phyloP scores from a whole-genome alignment of 2,888 invertebrate species.

The Drepana falcataria region DNA sequence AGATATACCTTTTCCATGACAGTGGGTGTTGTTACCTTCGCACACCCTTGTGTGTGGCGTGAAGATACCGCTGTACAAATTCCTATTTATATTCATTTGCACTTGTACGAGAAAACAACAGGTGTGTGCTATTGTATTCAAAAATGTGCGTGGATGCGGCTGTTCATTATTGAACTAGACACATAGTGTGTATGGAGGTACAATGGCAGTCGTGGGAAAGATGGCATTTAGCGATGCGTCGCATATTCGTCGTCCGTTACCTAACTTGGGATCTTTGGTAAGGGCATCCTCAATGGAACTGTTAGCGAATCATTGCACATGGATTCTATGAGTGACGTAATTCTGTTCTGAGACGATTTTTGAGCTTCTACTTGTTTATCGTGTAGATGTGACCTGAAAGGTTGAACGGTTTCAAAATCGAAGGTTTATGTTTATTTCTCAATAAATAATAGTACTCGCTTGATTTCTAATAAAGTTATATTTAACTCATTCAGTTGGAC shows the following conservation, averaged over 20 bases:
- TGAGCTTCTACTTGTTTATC: no score
- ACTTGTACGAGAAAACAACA: conserved; percentile 1
- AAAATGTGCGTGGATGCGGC: conserved; percentile 18
- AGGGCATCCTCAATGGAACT: conserved; percentile 12
- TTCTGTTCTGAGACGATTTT: background rate
- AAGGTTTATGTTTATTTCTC: no score
- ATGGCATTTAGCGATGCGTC: conserved; percentile 44
- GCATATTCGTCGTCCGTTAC: conserved; percentile 43
- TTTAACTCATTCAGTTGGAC: no score
- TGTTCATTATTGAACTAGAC: conserved; percentile 56
- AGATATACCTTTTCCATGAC: no score
- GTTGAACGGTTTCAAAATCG: no score
- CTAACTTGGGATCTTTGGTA: conserved; percentile 24
- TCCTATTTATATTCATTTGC: no score
- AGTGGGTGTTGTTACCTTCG: no score
- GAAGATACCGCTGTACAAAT: no score
- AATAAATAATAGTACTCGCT: no score
- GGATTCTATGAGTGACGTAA: background rate
- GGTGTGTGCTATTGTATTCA: conserved; percentile 6
- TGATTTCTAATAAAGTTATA: no score
- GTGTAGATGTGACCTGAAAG: no score
- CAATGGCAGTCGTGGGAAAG: conserved; percentile 58
- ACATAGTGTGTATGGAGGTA: conserved; percentile 26
- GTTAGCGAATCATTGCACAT: background rate
- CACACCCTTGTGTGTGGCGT: no score